Evolutionary conservation across 2,888 invertebrate species (phyloP).

Genomic region (Pocota personata): DNA sequence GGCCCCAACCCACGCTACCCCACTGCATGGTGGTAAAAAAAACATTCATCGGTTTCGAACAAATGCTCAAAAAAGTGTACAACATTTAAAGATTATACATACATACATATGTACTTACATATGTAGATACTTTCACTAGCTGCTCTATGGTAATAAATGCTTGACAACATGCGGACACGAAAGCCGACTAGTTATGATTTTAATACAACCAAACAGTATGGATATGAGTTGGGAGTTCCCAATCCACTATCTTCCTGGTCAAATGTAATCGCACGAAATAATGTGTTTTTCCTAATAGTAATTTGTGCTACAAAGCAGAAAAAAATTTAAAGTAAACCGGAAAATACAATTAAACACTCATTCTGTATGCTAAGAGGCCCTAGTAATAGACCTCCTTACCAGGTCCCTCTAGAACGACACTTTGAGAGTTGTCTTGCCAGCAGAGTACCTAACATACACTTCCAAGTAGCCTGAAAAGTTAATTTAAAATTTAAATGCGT

Average conservation of each 20-base stretch:
- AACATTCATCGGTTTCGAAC: too few relatives aligned
- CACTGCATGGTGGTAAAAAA: too few relatives aligned
- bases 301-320: slow-evolving; percentile 7
- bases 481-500: slow-evolving; percentile 70
- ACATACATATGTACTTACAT: too few relatives aligned
- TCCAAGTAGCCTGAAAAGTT: slow-evolving; percentile 58
- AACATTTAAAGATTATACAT: too few relatives aligned
- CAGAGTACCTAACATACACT: neutral
- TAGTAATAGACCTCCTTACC: neutral
- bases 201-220: neutral
- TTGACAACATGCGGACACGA: neutral
- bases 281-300: neutral
- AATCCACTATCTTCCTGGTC: neutral
- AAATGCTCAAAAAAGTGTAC: too few relatives aligned
- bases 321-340: slow-evolving; percentile 12
- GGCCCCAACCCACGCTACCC: too few relatives aligned
- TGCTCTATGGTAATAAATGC: too few relatives aligned
- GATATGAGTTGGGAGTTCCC: neutral
- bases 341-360: slow-evolving; percentile 48
- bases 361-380: slow-evolving; percentile 10
- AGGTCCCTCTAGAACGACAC: neutral
- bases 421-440: slow-evolving; percentile 3
- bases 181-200: neutral
- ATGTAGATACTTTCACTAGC: too few relatives aligned
- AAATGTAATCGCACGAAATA: neutral